A percentile compares a stretch with the other conserved stretches of the same genome.
phyloP scores from a whole-genome alignment of 2,113 vertebrate species.

The Heliornis fulica region DNA sequence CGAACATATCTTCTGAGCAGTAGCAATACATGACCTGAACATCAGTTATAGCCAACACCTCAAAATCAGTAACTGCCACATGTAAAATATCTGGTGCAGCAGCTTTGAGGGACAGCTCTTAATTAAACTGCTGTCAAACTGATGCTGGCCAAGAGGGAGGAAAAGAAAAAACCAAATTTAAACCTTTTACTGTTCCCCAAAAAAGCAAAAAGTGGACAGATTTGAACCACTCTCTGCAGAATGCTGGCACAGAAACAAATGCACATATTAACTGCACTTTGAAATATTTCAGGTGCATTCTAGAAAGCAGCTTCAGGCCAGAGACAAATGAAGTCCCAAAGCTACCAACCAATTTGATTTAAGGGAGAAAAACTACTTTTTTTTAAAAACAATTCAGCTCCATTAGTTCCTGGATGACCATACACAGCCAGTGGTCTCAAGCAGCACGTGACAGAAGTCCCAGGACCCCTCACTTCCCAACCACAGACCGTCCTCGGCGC shows the following conservation, averaged over 20 bases:
- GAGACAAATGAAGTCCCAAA: not conserved
- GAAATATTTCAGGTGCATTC: not conserved
- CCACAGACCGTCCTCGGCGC: rapidly evolving
- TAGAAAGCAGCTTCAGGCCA: not conserved
- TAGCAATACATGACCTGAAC: not conserved
- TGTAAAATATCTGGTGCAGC: not conserved
- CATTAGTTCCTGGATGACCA: rapidly evolving
- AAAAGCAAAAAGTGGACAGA: not conserved
- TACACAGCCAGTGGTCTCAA: rapidly evolving
- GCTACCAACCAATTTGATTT: rapidly evolving
- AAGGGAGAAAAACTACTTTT: rapidly evolving
- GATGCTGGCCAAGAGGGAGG: not conserved
- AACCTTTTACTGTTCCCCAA: not conserved
- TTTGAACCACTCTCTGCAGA: not conserved
- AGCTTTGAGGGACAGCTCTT: not conserved
- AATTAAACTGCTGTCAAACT: not conserved
- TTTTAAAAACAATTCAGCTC: not conserved
- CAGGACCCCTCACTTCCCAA: not conserved
- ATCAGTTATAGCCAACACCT: not conserved
- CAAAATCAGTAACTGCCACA: not conserved
- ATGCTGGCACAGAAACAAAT: not conserved
- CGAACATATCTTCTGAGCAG: rapidly evolving
- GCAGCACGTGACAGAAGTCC: rapidly evolving
- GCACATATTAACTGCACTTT: rapidly evolving
- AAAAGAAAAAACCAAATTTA: not conserved